Evolutionary conservation across 2,113 vertebrate genomes (phyloP).

Genomic region (Ailuropoda melanoleuca): DNA sequence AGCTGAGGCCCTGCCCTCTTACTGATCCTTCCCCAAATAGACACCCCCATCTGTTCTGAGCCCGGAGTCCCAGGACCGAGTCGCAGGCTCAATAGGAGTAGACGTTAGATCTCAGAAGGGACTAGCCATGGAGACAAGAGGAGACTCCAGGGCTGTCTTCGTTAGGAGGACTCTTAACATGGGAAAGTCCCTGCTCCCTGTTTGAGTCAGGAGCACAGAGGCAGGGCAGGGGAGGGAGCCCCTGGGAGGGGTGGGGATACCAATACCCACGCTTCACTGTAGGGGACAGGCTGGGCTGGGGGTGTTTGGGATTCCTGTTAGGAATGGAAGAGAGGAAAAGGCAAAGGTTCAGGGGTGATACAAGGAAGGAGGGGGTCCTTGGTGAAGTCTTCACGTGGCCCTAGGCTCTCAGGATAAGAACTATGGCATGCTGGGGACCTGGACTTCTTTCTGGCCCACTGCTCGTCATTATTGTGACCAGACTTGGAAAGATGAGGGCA

Average conservation of each 20-base stretch:
- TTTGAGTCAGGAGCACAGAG: slow-evolving; percentile 24
- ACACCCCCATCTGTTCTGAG: not conserved
- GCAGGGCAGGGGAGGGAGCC: not conserved
- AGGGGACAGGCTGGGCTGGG: not conserved
- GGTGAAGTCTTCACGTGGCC: not conserved
- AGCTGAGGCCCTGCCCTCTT: not conserved
- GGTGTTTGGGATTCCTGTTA: not conserved
- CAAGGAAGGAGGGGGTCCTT: not conserved
- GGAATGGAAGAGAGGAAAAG: not conserved
- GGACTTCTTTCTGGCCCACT: not conserved
- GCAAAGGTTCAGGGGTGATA: too few species aligned
- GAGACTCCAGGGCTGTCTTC: not conserved
- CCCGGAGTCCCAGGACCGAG: not conserved
- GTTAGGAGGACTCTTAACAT: not conserved
- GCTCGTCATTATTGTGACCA: not conserved
- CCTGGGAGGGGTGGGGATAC: not conserved
- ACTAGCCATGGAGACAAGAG: not conserved
- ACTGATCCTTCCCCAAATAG: not conserved
- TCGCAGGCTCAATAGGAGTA: not conserved
- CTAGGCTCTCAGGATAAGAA: not conserved
- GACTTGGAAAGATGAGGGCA: not conserved
- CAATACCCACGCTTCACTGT: not conserved
- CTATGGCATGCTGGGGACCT: not conserved
- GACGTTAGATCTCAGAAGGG: not conserved
- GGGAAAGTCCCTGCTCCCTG: slow-evolving; percentile 8